Conservation (phyloP, 2,888 invertebrate genomes). For the Drosophila siamana region DNA sequence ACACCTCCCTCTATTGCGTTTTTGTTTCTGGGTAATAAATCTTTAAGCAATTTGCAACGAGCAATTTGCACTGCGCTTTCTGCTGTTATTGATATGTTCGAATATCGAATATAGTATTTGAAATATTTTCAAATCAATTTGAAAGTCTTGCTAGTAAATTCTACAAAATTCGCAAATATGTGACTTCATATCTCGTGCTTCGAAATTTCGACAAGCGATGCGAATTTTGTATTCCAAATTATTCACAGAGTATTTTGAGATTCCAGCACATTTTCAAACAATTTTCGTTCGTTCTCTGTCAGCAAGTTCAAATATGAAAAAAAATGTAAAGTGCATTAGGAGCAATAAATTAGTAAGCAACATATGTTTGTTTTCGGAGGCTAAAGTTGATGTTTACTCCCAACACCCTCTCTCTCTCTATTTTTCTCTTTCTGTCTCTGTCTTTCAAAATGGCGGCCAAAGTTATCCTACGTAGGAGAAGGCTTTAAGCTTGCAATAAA, state of each 20-base stretch:
- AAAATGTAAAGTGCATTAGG: slow-evolving; percentile 1
- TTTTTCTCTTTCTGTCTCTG: not conserved
- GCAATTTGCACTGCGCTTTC: not conserved
- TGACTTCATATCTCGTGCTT: not conserved
- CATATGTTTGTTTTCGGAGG: not conserved
- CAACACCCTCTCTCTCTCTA: not conserved
- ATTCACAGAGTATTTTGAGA: slow-evolving; percentile 2
- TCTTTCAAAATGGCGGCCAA: not conserved
- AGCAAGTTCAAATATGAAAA: slow-evolving; percentile 3
- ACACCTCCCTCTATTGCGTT: slow-evolving; percentile 8
- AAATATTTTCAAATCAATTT: too few relatives aligned
- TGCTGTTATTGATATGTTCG: slow-evolving; percentile 1
- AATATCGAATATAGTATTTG: not conserved
- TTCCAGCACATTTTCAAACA: not conserved
- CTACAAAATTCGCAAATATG: not conserved
- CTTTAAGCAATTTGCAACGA: not conserved
- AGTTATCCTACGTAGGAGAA: not conserved
- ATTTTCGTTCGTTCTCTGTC: not conserved
- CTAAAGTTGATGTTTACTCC: not conserved
- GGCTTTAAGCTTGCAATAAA: slow-evolving; percentile 9
- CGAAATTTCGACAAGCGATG: not conserved
- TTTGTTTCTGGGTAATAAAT: slow-evolving; percentile 14
- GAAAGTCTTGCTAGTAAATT: too few relatives aligned
- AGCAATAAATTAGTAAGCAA: not conserved
- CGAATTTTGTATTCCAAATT: not conserved